Evolutionary conservation across 2,888 invertebrate genomes (phyloP).

Genomic region (Candidula unifasciata): DNA sequence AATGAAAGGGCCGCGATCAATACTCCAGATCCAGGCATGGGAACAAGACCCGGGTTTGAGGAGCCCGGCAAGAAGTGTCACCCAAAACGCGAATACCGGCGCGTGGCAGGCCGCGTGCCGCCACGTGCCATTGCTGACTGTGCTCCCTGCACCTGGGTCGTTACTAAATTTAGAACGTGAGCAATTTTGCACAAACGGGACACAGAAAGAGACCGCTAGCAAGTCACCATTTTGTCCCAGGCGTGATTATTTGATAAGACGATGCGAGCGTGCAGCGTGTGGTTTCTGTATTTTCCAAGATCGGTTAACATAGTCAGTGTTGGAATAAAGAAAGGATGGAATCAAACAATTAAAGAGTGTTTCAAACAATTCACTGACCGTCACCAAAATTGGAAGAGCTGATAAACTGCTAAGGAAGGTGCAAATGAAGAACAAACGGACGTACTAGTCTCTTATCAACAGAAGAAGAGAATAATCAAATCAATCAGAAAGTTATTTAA

Average conservation of each 20-base stretch:
- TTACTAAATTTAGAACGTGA: conserved; percentile 44
- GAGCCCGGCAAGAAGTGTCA: conserved; percentile 25
- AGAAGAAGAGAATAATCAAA: no score
- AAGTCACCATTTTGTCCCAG: not conserved
- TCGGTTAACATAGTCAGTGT: not conserved
- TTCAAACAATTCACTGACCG: no score
- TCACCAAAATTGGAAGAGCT: no score
- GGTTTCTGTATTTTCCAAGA: not conserved
- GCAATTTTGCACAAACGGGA: not conserved
- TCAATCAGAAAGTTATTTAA: no score
- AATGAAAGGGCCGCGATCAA: not conserved
- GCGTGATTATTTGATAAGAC: not conserved
- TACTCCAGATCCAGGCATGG: not conserved
- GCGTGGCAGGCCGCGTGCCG: conserved; percentile 48
- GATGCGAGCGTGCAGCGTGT: not conserved
- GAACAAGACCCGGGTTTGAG: not conserved
- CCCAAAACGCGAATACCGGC: conserved; percentile 36
- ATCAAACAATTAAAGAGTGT: no score
- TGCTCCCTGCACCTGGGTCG: conserved; percentile 42
- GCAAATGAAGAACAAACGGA: no score
- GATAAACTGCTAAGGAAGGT: no score
- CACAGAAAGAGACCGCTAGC: not conserved
- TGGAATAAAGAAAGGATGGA: no score
- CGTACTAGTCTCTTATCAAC: no score
- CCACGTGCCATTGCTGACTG: conserved; percentile 41